Base-by-base conservation (phyloP, 2,797 vertebrate genomes). In the Coluber constrictor region DNA sequence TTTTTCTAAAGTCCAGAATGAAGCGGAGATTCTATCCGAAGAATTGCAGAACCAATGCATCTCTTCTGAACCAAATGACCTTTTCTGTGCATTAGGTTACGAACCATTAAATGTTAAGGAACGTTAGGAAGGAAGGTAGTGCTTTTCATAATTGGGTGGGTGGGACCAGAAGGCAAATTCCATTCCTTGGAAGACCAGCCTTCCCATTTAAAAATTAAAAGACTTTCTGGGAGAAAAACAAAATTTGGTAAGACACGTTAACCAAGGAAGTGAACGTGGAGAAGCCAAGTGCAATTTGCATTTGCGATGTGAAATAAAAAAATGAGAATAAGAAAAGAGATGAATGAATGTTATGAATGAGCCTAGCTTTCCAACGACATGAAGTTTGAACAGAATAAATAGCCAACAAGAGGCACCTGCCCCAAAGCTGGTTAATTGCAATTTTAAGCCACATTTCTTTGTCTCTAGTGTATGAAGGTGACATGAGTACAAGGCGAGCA, bases 81-180 rank as follows among this genome's bases (percentile, higher is more conserved):
- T 98, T 98, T 98, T 98, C 97, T 97, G 97, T 98, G 97, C 97
- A 96, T 97, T 96, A 96, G 97, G 96, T 96, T 97, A 94, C 96
- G 96, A 97, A 97, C 97, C 97, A 97, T 96, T 97, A 98, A 98
- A 98, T 97, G 97, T 98, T 98, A 97, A 96, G 95, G 96, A 96
- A 97, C 94, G 95, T 97, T 97, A 97, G 97, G 97, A 97, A 96
- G 96, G 96, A 97, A 98, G 97, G 96, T 97, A 96, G 96, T 97
- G 96, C 95, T 97, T 97, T 96, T 96, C 96, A 97, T 97, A 95
- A 96, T 90, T 94, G 89, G 93, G n/a, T 5, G 25, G 92, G 47
- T 10, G 18, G 87, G n/a, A 23, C 10, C 18, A n/a, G 13, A 15
- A 66, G n/a, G 51, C 16, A 12, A 8, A 6, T 74, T 95, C 96